Percentiles rank a stretch among this genome's conserved stretches.
Conservation (phyloP, 2,797 vertebrate species). For the Poecilia wingei region DNA sequence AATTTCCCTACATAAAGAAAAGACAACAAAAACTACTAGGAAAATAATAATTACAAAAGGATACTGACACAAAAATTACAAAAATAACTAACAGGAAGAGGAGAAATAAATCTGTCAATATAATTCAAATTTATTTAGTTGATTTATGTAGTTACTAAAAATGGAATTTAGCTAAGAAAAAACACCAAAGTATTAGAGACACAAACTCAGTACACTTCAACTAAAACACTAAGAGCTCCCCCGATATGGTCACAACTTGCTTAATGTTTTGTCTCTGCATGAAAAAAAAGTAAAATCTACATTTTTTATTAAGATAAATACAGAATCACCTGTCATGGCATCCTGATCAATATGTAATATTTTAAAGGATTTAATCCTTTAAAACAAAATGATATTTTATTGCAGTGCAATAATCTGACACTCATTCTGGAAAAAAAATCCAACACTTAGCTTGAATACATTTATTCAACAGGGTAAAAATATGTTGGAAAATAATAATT, state of each 20-base stretch:
- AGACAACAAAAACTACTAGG: not conserved
- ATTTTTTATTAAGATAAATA: not conserved
- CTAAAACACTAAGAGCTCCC: not conserved
- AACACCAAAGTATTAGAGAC: not conserved
- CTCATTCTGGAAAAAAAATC: not conserved
- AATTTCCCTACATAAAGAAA: not conserved
- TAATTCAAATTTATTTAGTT: not conserved
- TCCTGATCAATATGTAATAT: not conserved
- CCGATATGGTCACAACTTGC: not conserved
- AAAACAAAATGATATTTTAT: not conserved
- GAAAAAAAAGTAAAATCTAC: not conserved
- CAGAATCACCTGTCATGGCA: not conserved
- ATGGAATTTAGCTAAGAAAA: not conserved
- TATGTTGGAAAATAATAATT: not conserved
- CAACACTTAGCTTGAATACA: not conserved
- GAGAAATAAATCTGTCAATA: not conserved
- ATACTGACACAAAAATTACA: not conserved
- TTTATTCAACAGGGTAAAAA: not conserved
- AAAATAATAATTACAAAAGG: not conserved
- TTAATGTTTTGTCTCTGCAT: not conserved
- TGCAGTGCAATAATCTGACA: not conserved
- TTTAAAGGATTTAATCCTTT: no score
- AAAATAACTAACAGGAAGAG: not conserved
- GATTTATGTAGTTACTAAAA: not conserved
- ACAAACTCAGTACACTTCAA: not conserved